Conservation (phyloP, 2,797 vertebrate species). For the Clarias platycephalus region DNA sequence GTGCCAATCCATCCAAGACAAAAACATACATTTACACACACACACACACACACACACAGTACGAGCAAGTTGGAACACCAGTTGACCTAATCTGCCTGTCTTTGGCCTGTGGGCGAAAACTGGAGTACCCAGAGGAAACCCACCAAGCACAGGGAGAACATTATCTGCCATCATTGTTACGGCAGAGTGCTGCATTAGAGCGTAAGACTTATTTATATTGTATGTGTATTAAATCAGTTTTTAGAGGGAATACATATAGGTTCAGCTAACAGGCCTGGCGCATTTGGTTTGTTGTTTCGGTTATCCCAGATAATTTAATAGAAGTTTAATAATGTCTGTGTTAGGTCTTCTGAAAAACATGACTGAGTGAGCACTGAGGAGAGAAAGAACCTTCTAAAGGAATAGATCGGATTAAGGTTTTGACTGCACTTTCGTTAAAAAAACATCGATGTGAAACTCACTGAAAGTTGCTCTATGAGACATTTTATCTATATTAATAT, state of each 20-base stretch:
- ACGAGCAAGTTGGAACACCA: too few relatives aligned
- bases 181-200: background rate
- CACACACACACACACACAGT: too few relatives aligned
- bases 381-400: too few relatives aligned
- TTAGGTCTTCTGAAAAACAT: background rate
- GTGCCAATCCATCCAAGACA: too few relatives aligned
- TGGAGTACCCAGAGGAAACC: too few relatives aligned
- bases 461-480: background rate
- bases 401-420: background rate
- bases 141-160: too few relatives aligned
- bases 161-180: too few relatives aligned
- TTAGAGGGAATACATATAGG: too few relatives aligned
- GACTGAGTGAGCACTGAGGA: background rate
- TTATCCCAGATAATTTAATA: background rate
- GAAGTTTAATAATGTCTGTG: background rate
- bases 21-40: too few relatives aligned
- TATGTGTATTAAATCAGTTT: background rate
- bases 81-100: too few relatives aligned
- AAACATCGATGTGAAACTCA: background rate
- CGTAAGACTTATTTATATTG: background rate
- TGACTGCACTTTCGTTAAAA: background rate
- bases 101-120: too few relatives aligned
- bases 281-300: background rate
- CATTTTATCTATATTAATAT: too few relatives aligned
- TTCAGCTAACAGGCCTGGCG: background rate